Base-by-base conservation (phyloP, 2,113 vertebrate genomes). In the Dromaius novaehollandiae region DNA sequence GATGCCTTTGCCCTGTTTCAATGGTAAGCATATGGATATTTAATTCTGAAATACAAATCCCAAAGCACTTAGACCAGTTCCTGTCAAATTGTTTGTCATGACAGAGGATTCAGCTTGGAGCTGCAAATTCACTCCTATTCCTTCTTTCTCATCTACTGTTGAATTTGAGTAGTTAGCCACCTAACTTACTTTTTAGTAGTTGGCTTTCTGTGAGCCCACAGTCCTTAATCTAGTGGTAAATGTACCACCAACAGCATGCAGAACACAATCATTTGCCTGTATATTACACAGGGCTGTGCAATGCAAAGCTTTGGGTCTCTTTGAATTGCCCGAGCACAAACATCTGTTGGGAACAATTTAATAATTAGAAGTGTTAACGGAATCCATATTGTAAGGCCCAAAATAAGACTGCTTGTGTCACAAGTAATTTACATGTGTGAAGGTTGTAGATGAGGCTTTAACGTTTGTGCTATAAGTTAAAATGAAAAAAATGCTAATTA, bases 41-140 rank as follows among this genome's bases (percentile, higher is more conserved):
- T 63, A 50, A 6, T 76, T 92, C 48, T 80, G 77, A 91, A 79
- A 1, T 82, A 89, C 63, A 69, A 73, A 91, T 94, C 83, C 65
- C 77, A 82, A 82, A 83, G 70, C 78, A 80, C 89, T 92, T 95
- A 82, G 53, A 91, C 94, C 73, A 85, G 34, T 85, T 53, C 9
- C 74, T 92, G 69, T 95, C 88, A 93, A 82, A 70, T 30, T 82
- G 73, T 90, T 88, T 90, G 83, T 65, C 66, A 17, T 82, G 88
- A 82, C 51, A 30, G 36, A 89, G 40, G 58, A 19, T 82, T 95
- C 83, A 89, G 61, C 61, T 69, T 73, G 48, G 69, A 92, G 69
- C 77, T 85, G 53, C 70, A 79, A 80, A 89, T 82, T 61, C 34
- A 70, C 26, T 90, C n/a, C 58, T 61, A 5, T 86, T 78, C 55